Conservation (phyloP, 2,888 invertebrate genomes). For the Chrysodeixis includens region DNA sequence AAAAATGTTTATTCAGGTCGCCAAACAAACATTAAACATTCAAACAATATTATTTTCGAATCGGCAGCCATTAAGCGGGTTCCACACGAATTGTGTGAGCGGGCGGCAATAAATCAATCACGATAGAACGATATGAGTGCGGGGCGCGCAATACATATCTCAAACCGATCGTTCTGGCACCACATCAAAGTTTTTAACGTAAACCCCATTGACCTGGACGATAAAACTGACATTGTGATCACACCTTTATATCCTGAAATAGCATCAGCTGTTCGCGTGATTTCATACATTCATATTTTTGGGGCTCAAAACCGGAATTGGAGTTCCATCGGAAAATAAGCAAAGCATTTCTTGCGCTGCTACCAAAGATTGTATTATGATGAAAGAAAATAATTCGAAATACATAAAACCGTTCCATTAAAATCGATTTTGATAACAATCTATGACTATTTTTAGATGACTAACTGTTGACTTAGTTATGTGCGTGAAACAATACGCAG, state of each 20-base stretch:
- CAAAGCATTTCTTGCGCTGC: neutral
- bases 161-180: conserved; percentile 60
- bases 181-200: conserved; percentile 59
- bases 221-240: conserved; percentile 41
- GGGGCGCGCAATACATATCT: conserved; percentile 39
- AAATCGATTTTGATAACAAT: neutral
- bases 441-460: neutral
- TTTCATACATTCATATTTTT: neutral
- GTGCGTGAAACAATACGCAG: neutral
- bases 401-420: neutral
- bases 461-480: neutral
- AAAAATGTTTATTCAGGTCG: conserved; percentile 13
- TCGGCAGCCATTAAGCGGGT: conserved; percentile 41
- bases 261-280: conserved; percentile 53
- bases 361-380: neutral
- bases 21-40: conserved; percentile 26
- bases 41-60: conserved; percentile 47
- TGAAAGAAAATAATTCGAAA: neutral
- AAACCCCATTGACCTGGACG: conserved; percentile 64
- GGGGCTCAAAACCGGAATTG: neutral
- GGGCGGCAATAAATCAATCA: conserved; percentile 53
- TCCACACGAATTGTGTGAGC: conserved; percentile 44
- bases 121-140: conserved; percentile 53
- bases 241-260: conserved; percentile 60
- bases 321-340: neutral